Evolutionary conservation across 2,113 vertebrate species (phyloP).

Genomic region (Lophura nycthemera): DNA sequence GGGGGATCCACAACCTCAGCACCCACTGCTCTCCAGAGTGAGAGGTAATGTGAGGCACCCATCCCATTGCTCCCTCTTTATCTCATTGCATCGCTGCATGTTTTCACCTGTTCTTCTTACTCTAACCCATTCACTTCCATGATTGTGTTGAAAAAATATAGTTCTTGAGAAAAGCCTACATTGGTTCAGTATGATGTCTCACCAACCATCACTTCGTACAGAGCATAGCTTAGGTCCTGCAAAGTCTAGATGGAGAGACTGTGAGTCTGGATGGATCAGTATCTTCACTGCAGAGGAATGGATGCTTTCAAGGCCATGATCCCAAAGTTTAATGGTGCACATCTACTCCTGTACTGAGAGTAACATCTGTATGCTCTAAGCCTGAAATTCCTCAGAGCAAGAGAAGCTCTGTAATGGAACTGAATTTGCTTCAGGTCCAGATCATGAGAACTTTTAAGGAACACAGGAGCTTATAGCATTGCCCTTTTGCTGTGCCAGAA

Average conservation of each 20-base stretch:
- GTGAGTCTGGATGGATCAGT: neutral
- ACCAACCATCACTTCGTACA: neutral
- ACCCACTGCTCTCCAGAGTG: neutral
- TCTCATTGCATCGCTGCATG: neutral
- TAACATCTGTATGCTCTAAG: neutral
- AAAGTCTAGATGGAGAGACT: neutral
- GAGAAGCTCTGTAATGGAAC: neutral
- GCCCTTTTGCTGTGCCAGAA: neutral
- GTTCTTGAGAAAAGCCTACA: neutral
- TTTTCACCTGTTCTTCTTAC: neutral
- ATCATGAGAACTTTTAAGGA: neutral
- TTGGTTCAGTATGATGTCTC: neutral
- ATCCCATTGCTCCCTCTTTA: neutral
- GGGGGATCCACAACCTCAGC: neutral
- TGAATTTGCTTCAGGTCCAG: neutral
- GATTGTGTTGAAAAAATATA: neutral
- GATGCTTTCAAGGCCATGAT: neutral
- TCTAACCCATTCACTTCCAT: neutral
- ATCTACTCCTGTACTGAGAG: neutral
- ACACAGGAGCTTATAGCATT: neutral
- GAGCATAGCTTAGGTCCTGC: neutral
- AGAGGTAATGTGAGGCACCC: conserved; percentile 25
- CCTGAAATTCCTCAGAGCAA: neutral
- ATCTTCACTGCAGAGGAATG: too few species aligned
- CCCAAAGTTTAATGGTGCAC: neutral